phyloP scores from a whole-genome alignment of 2,797 vertebrate species.

The Eulemur rubriventer region DNA sequence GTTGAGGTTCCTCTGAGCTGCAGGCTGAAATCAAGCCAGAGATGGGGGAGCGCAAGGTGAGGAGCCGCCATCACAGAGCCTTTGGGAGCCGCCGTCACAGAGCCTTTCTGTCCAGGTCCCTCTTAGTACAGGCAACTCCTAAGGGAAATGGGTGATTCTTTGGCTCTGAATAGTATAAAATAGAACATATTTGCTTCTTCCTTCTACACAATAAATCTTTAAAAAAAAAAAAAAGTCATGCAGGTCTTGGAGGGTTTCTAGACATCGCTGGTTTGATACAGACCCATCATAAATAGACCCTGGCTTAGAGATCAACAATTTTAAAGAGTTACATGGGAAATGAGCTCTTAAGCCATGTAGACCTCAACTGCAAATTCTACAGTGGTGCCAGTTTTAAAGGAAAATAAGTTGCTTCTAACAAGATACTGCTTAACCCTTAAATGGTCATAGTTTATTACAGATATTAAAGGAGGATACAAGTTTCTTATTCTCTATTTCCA shows the following conservation, averaged over 20 bases:
- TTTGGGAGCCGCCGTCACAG: background rate
- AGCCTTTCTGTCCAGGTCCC: background rate
- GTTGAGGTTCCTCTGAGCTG: background rate
- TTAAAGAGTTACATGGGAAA: background rate
- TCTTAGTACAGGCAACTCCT: background rate
- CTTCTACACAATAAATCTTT: background rate
- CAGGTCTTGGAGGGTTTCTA: background rate
- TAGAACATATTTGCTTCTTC: background rate
- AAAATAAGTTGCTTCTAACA: conserved; percentile 11
- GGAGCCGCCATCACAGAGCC: background rate
- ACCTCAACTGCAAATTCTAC: conserved; percentile 12
- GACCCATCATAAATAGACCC: background rate
- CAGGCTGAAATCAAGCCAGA: background rate
- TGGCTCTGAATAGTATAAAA: background rate
- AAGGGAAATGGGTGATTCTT: background rate
- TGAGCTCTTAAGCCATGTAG: conserved; percentile 49
- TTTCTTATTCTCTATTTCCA: conserved; percentile 10
- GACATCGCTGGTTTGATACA: conserved; percentile 18
- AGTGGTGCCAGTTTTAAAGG: conserved; percentile 43
- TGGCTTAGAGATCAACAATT: conserved; percentile 10
- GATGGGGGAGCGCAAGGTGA: background rate
- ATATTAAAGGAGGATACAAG: background rate
- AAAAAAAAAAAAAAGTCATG: background rate
- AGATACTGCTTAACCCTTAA: background rate
- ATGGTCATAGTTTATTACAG: background rate